Evolutionary conservation across 2,888 invertebrate genomes (phyloP).

Genomic region (Branchipolynoe longqiensis): DNA sequence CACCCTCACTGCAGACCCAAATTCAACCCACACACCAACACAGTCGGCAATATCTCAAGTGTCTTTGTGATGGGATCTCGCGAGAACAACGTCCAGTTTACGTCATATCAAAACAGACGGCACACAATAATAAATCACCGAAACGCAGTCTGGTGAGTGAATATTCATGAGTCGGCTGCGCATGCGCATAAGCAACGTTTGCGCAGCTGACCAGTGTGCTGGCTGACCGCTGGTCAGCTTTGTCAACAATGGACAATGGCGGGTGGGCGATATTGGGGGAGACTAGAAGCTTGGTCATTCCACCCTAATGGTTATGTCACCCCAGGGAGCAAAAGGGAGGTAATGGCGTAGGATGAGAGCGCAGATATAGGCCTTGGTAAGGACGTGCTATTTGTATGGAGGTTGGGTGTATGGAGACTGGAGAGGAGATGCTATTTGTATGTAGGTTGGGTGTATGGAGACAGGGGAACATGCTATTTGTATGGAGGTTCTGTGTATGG

Average conservation of each 20-base stretch:
- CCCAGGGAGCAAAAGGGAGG: neutral
- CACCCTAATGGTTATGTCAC: neutral
- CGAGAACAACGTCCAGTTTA: constrained; percentile 23
- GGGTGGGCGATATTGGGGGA: constrained; percentile 14
- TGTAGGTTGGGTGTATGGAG: too few relatives aligned
- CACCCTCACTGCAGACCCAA: neutral
- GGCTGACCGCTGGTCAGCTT: constrained; percentile 15
- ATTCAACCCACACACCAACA: neutral
- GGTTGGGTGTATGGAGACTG: too few relatives aligned
- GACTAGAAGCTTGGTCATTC: neutral
- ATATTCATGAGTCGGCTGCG: constrained; percentile 37
- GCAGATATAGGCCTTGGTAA: too few relatives aligned
- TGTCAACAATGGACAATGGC: constrained; percentile 13
- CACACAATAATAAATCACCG: constrained; percentile 23
- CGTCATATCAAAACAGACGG: constrained; percentile 36
- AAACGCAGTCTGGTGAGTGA: constrained; percentile 10
- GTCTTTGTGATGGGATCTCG: constrained; percentile 11
- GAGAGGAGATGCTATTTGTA: too few relatives aligned
- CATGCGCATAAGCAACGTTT: neutral
- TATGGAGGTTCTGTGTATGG: too few relatives aligned
- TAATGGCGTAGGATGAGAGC: too few relatives aligned
- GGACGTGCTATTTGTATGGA: too few relatives aligned
- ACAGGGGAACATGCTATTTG: too few relatives aligned
- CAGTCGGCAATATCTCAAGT: constrained; percentile 8
- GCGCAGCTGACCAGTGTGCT: constrained; percentile 18